These are phyloP conservation scores for Larimichthys crocea DNA, from an alignment of 2,113 vertebrate species.

Conservation along the genomic window DNA sequence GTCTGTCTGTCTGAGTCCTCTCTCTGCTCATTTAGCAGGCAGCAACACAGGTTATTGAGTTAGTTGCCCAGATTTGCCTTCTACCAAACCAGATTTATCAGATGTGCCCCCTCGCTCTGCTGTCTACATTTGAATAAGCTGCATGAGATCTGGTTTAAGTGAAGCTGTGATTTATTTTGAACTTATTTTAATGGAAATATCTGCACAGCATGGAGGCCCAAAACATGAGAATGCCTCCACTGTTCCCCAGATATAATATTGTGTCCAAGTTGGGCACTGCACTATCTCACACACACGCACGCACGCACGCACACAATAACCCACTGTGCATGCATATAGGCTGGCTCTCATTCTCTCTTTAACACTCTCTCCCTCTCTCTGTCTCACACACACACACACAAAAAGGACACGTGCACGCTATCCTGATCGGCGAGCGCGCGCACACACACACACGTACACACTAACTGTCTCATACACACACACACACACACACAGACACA, in stretches of 20 bases:
- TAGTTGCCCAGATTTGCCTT: slow-evolving; percentile 4
- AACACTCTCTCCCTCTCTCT: slow-evolving; percentile 25
- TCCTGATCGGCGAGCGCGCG: neutral
- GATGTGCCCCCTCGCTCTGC: neutral
- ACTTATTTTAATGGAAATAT: slow-evolving; percentile 18
- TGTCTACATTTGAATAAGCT: neutral
- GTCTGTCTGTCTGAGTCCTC: neutral
- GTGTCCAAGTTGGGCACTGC: slow-evolving; percentile 66
- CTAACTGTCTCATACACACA: slow-evolving; percentile 18
- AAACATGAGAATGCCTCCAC: slow-evolving; percentile 29
- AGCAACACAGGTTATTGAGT: slow-evolving; percentile 17
- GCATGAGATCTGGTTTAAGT: neutral
- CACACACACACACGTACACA: neutral
- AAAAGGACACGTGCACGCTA: slow-evolving; percentile 38
- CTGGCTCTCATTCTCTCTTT: slow-evolving; percentile 26
- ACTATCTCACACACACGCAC: neutral
- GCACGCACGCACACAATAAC: slow-evolving; percentile 19
- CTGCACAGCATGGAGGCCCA: slow-evolving; percentile 31
- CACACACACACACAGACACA: slow-evolving; percentile 21
- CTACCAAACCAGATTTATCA: neutral
- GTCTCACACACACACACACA: slow-evolving; percentile 31
- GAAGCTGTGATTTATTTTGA: slow-evolving; percentile 14
- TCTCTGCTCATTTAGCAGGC: slow-evolving; percentile 26
- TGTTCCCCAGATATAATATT: slow-evolving; percentile 46
- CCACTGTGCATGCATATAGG: slow-evolving; percentile 8